Conservation (phyloP, 2,888 invertebrate species). For the Nemurella pictetii region DNA sequence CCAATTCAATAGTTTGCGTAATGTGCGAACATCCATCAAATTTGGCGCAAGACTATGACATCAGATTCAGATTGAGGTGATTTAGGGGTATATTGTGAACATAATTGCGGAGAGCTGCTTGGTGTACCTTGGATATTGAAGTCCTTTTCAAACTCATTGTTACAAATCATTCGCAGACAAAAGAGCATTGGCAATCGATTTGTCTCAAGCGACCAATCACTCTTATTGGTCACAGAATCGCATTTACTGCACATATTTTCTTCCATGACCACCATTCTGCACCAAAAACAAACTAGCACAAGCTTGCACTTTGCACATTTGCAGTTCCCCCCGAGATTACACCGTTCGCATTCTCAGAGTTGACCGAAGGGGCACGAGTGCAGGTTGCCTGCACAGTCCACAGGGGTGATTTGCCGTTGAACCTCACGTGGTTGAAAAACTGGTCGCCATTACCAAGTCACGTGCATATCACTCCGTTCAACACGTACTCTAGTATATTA, state of each 20-base stretch:
- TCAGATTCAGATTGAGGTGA: too few species aligned
- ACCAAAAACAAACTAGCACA: background rate
- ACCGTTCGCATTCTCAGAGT: constrained; percentile 52
- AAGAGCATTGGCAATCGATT: too few species aligned
- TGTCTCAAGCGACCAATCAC: background rate
- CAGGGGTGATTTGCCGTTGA: constrained; percentile 53
- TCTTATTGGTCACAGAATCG: background rate
- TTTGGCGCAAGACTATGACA: too few species aligned
- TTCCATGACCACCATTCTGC: background rate
- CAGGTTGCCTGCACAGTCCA: constrained; percentile 48
- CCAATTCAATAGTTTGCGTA: too few species aligned
- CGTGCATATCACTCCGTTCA: constrained; percentile 45
- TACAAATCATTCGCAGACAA: too few species aligned
- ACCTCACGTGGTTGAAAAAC: constrained; percentile 53
- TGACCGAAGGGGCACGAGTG: constrained; percentile 49
- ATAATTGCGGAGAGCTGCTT: too few species aligned
- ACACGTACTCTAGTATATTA: constrained; percentile 48
- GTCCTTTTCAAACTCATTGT: too few species aligned
- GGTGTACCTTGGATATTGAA: too few species aligned
- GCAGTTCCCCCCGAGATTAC: constrained; percentile 51
- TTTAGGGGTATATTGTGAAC: too few species aligned
- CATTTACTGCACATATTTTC: background rate
- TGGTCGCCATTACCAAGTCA: constrained; percentile 41
- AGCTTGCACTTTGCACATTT: constrained; percentile 31
- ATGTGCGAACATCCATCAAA: too few species aligned